phyloP scores from a whole-genome alignment of 2,113 vertebrate species.

The Laticauda colubrina region DNA sequence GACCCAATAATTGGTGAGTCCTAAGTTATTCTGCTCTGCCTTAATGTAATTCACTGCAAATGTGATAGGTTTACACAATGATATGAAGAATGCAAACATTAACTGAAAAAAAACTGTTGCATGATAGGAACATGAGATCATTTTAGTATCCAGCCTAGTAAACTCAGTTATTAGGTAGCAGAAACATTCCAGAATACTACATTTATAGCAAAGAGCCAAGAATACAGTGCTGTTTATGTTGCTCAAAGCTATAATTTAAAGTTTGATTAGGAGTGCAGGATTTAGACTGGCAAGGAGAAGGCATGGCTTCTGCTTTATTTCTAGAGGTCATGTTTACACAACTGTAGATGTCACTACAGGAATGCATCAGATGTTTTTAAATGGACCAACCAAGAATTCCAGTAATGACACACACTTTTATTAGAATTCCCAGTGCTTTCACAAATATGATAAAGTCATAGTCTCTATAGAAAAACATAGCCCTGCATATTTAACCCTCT shows the following conservation, averaged over 20 bases:
- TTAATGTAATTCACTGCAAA: slow-evolving; percentile 3
- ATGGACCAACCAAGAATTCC: slow-evolving; percentile 61
- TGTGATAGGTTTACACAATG: not conserved
- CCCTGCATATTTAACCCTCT: slow-evolving; percentile 6
- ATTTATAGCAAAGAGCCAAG: not conserved
- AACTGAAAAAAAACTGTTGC: slow-evolving; percentile 1
- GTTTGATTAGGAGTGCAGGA: slow-evolving; percentile 19
- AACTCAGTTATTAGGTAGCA: not conserved
- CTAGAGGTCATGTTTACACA: slow-evolving; percentile 66
- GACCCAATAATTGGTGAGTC: not conserved
- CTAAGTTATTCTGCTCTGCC: not conserved
- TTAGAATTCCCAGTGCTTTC: slow-evolving; percentile 51
- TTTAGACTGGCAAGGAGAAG: slow-evolving; percentile 29
- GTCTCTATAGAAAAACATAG: slow-evolving; percentile 31
- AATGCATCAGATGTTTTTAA: slow-evolving; percentile 67
- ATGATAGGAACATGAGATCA: slow-evolving; percentile 10
- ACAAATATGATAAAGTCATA: slow-evolving; percentile 34
- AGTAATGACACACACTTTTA: slow-evolving; percentile 56
- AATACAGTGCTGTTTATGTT: slow-evolving; percentile 12
- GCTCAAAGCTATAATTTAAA: not conserved
- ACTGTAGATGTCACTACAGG: slow-evolving; percentile 46
- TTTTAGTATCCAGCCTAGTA: not conserved
- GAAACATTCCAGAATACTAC: slow-evolving; percentile 3
- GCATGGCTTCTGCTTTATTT: slow-evolving; percentile 21
- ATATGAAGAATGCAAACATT: not conserved